Conservation (phyloP, 2,797 vertebrate genomes). For the Momotus momota region DNA sequence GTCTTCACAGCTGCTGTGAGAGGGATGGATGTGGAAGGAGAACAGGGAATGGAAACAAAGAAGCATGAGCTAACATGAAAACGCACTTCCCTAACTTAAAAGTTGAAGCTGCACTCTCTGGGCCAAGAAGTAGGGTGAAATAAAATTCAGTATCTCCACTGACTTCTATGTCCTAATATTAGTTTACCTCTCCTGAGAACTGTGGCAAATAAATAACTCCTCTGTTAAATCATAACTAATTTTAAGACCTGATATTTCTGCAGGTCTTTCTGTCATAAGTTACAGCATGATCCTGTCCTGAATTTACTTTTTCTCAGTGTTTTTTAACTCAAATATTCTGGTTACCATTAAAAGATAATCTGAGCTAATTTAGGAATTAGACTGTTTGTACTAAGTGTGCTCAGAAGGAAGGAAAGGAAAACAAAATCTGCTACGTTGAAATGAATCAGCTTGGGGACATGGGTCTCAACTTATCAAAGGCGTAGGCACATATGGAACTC, state of each 20-base stretch:
- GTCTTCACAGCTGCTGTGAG: not conserved
- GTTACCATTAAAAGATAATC: conserved; percentile 52
- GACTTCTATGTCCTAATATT: not conserved
- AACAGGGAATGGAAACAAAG: not conserved
- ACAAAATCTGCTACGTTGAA: conserved; percentile 60
- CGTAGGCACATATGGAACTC: conserved; percentile 63
- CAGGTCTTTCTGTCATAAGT: not conserved
- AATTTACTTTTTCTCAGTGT: conserved; percentile 14
- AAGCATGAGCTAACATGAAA: not conserved
- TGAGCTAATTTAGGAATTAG: conserved; percentile 62
- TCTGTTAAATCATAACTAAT: not conserved
- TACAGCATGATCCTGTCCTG: not conserved
- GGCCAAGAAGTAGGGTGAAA: not conserved
- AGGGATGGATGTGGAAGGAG: not conserved
- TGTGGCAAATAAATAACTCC: not conserved
- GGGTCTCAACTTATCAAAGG: conserved; percentile 48
- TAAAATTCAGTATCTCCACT: not conserved
- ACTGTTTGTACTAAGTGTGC: conserved; percentile 64
- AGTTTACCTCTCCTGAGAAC: not conserved
- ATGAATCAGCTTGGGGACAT: conserved; percentile 56
- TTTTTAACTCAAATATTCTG: not conserved
- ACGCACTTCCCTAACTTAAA: not conserved
- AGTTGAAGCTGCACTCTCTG: not conserved
- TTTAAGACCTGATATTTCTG: not conserved
- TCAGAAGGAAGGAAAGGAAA: conserved; percentile 55